These are phyloP conservation scores for Siniperca chuatsi DNA, from an alignment of 2,113 vertebrate species.

Conservation along the genomic window DNA sequence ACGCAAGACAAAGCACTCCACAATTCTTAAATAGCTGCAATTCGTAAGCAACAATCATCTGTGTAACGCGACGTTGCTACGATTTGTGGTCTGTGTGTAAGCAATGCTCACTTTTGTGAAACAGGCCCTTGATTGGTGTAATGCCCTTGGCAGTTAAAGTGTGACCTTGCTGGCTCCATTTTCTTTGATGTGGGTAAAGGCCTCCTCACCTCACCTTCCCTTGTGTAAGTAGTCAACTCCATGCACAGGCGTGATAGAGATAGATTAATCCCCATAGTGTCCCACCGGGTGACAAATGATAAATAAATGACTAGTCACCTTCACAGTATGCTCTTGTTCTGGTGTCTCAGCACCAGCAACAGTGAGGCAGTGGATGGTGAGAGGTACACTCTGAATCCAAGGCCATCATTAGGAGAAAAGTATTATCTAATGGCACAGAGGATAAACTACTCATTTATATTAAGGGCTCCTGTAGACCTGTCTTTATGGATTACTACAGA, in stretches of 20 bases:
- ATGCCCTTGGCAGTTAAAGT: neutral
- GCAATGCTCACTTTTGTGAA: neutral
- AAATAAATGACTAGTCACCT: constrained; percentile 40
- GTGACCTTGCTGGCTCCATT: neutral
- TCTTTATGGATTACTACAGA: constrained; percentile 67
- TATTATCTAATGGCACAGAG: constrained; percentile 66
- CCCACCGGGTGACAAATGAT: neutral
- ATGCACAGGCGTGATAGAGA: neutral
- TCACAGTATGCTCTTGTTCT: constrained; percentile 6
- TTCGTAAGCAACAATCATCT: neutral
- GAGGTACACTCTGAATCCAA: constrained; percentile 27
- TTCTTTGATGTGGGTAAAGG: neutral
- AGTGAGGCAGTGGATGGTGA: neutral
- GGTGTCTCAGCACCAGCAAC: constrained; percentile 17
- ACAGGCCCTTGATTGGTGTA: neutral
- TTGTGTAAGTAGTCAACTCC: neutral
- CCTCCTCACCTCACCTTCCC: neutral
- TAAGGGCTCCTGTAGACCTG: constrained; percentile 42
- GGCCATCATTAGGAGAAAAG: constrained; percentile 44
- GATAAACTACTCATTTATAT: constrained; percentile 68
- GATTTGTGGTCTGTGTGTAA: neutral
- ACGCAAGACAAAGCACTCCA: too few relatives aligned
- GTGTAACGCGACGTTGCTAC: neutral
- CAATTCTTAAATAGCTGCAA: neutral
- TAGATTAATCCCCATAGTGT: neutral